Evolutionary conservation across 2,797 vertebrate genomes (phyloP), one percentile per base, ranked within the genome.

Genomic region (Prionace glauca): DNA sequence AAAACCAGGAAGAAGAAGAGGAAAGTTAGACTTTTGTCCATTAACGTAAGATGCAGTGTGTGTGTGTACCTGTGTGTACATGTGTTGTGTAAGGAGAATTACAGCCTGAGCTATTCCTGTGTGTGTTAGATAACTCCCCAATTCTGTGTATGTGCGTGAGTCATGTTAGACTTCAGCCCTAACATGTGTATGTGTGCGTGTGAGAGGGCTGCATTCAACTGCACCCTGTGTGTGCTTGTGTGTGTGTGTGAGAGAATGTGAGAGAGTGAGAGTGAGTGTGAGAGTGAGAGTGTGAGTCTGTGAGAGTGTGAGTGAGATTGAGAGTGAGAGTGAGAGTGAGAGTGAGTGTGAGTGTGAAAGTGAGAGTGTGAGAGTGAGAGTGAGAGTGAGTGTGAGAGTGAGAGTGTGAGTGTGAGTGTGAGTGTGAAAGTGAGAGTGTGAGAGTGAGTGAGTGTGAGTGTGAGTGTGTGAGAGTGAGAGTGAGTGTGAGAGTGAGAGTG

Each of bases 1-100:
- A 95, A 96, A 95, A 96, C 96, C 96, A 97, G 97, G 95, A 96
- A 96, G 96, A 97, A 96, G 96, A 77, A 95, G 45, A 72, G 96
- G 56, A 79, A 0, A 14, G 69, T 96, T 95, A 96, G 96, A 96
- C 79, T 87, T 96, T 92, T 96, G 95, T 95, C 96, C 95, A 96
- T 95, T 69, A 95, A 95, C 96, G 95, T 94, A 72, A 96, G 81
- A 95, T 26, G 95, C 0, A 45, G n/a, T 50, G 24, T 32, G 67
- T 45, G 69, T 50, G 41, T 14, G 16, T 65, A 4, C 7, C 0
- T 56, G 5, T 5, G 50, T 56, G 50, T 29, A 22, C 26, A 1
- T 32, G 24, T 29, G 72, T 26, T 88, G 86, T 60, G 29, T 32
- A 29, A 88, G 50, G 45, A 50, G 45, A 50, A 3, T 62, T 62